Percentiles rank a stretch among this genome's conserved stretches.
These are phyloP conservation scores for Lasioglossum figueresi DNA, from an alignment of 2,888 invertebrate species.

Conservation along the genomic window DNA sequence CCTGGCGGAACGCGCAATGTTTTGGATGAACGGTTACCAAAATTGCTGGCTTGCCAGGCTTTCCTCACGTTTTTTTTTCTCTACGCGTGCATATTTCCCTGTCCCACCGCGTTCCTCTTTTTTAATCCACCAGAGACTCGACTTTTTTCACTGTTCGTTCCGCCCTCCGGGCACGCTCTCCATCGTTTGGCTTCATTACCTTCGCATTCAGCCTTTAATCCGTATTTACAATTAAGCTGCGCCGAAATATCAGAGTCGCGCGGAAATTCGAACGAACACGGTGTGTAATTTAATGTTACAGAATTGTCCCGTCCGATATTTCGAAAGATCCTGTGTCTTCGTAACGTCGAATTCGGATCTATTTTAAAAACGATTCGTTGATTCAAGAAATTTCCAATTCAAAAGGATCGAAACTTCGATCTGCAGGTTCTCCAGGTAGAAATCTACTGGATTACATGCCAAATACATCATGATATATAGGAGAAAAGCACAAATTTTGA, in stretches of 20 bases:
- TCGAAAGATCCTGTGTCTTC: too few species aligned
- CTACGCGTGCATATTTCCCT: conserved; percentile 14
- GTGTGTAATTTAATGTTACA: not conserved
- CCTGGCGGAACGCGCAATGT: conserved; percentile 50
- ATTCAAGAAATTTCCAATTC: too few species aligned
- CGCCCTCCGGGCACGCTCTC: not conserved
- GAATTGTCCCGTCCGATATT: too few species aligned
- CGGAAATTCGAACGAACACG: not conserved
- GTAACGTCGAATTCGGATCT: not conserved
- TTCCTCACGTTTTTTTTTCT: not conserved
- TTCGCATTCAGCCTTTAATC: not conserved
- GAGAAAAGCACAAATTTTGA: too few species aligned
- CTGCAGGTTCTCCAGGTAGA: too few species aligned
- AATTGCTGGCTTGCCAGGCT: conserved; percentile 59
- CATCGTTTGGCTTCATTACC: not conserved
- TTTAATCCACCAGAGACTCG: not conserved
- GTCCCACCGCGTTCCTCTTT: not conserved
- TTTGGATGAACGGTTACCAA: conserved; percentile 66
- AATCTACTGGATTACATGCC: too few species aligned
- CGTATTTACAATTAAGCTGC: not conserved
- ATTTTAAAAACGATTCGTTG: not conserved
- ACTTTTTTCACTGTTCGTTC: not conserved
- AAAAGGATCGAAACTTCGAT: too few species aligned
- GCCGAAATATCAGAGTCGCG: not conserved
- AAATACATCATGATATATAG: too few species aligned